Base-by-base conservation (phyloP, 2,888 invertebrate species). In the Tipula confusa region DNA sequence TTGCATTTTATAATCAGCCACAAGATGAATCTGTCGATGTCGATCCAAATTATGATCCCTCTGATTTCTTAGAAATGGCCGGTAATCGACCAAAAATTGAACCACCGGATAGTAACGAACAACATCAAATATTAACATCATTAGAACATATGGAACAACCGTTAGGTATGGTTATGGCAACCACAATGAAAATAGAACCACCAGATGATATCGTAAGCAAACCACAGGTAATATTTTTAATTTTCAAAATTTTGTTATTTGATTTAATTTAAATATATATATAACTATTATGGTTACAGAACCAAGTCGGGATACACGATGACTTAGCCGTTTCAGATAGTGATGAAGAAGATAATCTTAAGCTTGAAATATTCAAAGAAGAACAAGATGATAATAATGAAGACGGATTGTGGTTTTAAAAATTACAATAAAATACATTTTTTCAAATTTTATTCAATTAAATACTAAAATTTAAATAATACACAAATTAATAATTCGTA, bases 41-140 rank as follows among this genome's bases (percentile, higher is more conserved):
- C 28, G 96, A 96, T 90, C 93, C 95, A 0, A 94, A 93, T 87
- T 97, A 97, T 88, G 96, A 97, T 90, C 95, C 96, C 0, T 95
- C 96, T 0, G 96, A 96, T 89, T 95, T 97, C 88, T 90, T 96
- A 83, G 91, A 88, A 82, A 87, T 94, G 88, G 91, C 92, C 83
- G 89, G 87, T 84, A 87, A 88, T 13, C 84, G 87, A 1, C 86
- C 83, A 31, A 82, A 83, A 82, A 48, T 11, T n/a, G 83, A 82
- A n/a, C 83, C 48, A 15, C 83, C 83, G 48, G 18, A 24, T 83
- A 82, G 13, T 36, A 11, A 33, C 31, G 29, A 83, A 79, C 82
- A 81, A 4, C 83, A 64, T 24, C 64, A 64, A 9, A 64, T 24
- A 64, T 43, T 84, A 84, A 43, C 85, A 85, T 79, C 84, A 85